Conservation (phyloP, 2,797 vertebrate genomes). For the Borostomias antarcticus region DNA sequence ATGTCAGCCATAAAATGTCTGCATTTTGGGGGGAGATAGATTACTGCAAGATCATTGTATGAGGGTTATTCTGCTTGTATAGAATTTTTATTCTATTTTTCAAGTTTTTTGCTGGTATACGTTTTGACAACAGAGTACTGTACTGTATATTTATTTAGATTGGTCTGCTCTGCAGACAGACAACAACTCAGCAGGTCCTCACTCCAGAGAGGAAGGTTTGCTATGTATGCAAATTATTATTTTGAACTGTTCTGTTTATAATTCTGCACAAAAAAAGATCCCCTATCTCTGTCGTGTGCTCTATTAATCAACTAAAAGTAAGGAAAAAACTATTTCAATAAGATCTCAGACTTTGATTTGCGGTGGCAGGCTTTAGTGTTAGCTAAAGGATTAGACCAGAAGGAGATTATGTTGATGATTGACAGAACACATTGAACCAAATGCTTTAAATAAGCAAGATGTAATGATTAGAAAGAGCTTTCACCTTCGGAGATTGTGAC, state of each 20-base stretch:
- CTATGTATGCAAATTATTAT: constrained; percentile 12
- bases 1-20: no score
- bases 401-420: constrained; percentile 29
- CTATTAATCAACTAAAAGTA: neutral
- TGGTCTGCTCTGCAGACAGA: constrained; percentile 5
- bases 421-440: constrained; percentile 46
- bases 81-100: neutral
- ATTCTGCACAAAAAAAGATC: neutral
- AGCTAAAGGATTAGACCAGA: constrained; percentile 15
- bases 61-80: neutral
- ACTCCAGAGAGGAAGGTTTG: constrained; percentile 3
- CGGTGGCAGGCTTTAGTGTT: constrained; percentile 2
- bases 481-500: constrained; percentile 7
- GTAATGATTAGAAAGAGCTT: neutral
- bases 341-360: constrained; percentile 23
- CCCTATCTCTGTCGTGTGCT: neutral
- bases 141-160: no score
- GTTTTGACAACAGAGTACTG: neutral
- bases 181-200: neutral
- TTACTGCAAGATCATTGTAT: neutral
- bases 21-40: no score
- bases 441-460: constrained; percentile 18
- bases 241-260: constrained; percentile 9
- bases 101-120: neutral
- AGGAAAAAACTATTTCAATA: constrained; percentile 16